Base-by-base conservation (phyloP, 2,113 vertebrate genomes). In the Galemys pyrenaicus region DNA sequence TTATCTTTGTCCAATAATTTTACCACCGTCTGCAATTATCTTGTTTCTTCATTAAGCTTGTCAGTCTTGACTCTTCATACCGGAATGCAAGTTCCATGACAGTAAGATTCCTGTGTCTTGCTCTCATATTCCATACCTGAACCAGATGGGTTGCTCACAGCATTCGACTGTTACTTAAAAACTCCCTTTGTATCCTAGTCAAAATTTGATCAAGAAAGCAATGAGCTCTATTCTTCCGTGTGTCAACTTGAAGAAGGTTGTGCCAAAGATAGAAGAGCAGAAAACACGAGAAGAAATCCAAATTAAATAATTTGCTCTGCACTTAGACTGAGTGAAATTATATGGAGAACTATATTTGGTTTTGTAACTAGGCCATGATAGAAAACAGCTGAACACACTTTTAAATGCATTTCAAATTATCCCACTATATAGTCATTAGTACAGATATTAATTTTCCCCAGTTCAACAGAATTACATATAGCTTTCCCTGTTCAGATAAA, bases 341-440 rank as follows among this genome's bases (percentile, higher is more conserved):
- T 37, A 65, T 9, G 41, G 46, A 58, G 41, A 56, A 79, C 49
- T 86, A 20, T 75, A 41, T 77, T 91, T 90, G 46, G 28, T 81
- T 95, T 87, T 91, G 41, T 91, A 86, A 94, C 41, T 86, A 84
- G 70, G 65, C 35, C 70, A 95, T 94, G 70, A 88, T 11, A 62
- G 10, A 80, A 26, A 89, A 94, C 49, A 92, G 15, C 5, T 51
- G 46, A 77, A 56, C 26, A 95, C 39, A 41, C 19, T 91, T 83
- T 64, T 46, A 84, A 87, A 56, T 68, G 37, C 62, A 44, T 73
- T 89, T 83, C 54, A 87, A 87, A 89, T 70, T 65, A 15, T 62
- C 51, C 19, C 35, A 49, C 70, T 89, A 79, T 0, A 41, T 30
- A 74, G 8, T 58, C 26, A 67, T 81, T 90, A 65, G 79, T 91